Evolutionary conservation across 2,797 vertebrate species (phyloP).

Genomic region (Dendrocincla fuliginosa): DNA sequence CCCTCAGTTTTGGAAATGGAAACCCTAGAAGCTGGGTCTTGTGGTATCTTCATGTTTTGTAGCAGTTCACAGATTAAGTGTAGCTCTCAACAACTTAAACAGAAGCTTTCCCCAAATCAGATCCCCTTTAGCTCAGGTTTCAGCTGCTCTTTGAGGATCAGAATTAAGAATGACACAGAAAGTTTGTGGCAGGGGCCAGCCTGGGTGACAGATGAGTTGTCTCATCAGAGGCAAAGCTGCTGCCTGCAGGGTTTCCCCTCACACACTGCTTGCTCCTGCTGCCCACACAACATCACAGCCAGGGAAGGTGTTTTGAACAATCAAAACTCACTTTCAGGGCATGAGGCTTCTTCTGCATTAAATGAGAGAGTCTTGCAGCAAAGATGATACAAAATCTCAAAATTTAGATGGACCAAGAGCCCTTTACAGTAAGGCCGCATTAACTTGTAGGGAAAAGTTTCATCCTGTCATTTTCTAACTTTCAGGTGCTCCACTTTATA

Average conservation of each 20-base stretch:
- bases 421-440: neutral
- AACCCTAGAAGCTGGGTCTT: neutral
- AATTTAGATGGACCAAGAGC: neutral
- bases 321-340: neutral
- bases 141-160: neutral
- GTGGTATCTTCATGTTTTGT: neutral
- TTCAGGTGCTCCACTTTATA: neutral
- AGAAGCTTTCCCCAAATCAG: neutral
- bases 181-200: neutral
- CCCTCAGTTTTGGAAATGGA: neutral
- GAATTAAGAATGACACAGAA: neutral
- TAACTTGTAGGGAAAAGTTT: neutral
- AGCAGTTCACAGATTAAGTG: accelerated
- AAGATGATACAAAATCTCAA: neutral
- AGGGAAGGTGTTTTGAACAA: neutral
- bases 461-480: neutral
- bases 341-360: neutral
- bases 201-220: neutral
- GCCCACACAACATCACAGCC: accelerated
- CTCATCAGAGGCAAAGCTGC: neutral
- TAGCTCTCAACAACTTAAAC: neutral
- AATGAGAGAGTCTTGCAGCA: neutral
- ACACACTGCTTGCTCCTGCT: neutral
- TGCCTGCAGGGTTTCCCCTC: neutral
- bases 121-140: neutral